These are phyloP conservation scores for Lapara coniferarum DNA, from an alignment of 2,888 invertebrate genomes.

Conservation along the genomic window DNA sequence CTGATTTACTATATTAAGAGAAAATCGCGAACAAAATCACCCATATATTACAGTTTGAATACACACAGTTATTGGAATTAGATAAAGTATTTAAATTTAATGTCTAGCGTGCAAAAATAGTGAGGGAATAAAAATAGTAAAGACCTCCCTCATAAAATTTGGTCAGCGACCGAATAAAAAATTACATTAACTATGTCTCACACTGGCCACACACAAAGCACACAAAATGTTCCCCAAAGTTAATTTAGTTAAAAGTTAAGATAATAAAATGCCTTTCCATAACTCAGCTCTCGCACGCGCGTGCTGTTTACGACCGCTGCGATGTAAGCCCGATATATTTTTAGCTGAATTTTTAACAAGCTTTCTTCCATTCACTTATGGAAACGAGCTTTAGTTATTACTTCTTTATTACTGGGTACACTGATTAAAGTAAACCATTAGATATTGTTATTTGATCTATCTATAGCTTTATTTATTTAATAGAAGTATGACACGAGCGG, in stretches of 20 bases:
- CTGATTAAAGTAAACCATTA: constrained; percentile 1
- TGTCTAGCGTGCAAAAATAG: too few relatives aligned
- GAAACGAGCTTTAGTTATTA: constrained; percentile 1
- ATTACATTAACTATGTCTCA: too few relatives aligned
- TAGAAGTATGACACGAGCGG: background rate
- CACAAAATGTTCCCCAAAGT: constrained; percentile 2
- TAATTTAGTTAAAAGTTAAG: constrained; percentile 15
- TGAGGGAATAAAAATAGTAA: too few relatives aligned
- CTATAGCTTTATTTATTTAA: background rate
- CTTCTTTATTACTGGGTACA: background rate
- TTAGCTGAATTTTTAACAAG: constrained; percentile 22
- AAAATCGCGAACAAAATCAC: too few relatives aligned
- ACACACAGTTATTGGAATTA: too few relatives aligned
- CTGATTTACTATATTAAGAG: too few relatives aligned
- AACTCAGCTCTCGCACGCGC: constrained; percentile 8
- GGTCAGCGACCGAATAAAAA: too few relatives aligned
- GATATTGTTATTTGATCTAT: background rate
- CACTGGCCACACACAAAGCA: background rate
- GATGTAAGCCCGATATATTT: constrained; percentile 13
- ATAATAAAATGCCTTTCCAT: constrained; percentile 19
- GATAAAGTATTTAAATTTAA: too few relatives aligned
- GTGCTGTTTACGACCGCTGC: constrained; percentile 8
- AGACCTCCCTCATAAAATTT: too few relatives aligned
- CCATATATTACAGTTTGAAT: too few relatives aligned
- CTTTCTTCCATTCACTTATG: constrained; percentile 20